These are phyloP conservation scores for Caenorhabditis becei DNA, from an alignment of 2,888 invertebrate species.

Conservation along the genomic window DNA sequence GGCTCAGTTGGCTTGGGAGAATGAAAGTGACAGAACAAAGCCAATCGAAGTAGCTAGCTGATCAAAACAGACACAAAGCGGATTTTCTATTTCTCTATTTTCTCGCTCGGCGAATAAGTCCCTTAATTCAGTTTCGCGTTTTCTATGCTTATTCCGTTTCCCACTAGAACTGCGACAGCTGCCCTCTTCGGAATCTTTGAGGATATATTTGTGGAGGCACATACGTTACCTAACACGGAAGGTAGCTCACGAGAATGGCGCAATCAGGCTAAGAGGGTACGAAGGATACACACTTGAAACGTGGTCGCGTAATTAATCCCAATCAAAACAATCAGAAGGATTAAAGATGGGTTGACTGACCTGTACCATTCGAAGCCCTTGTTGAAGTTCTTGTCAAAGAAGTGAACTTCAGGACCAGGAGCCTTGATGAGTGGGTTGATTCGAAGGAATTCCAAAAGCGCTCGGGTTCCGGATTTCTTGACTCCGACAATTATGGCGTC, in stretches of 20 bases:
- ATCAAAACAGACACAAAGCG: slow-evolving; percentile 48
- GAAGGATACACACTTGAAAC: slow-evolving; percentile 41
- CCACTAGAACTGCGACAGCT: slow-evolving; percentile 31
- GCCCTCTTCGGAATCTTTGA: slow-evolving; percentile 18
- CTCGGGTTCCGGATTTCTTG: slow-evolving; percentile 91
- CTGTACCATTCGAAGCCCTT: slow-evolving; percentile 94
- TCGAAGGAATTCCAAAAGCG: slow-evolving; percentile 92
- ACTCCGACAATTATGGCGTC: slow-evolving; percentile 95
- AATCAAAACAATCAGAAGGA: slow-evolving; percentile 48
- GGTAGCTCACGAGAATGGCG: slow-evolving; percentile 46
- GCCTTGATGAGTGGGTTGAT: slow-evolving; percentile 92
- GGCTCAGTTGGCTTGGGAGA: slow-evolving; percentile 15
- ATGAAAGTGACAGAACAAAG: slow-evolving; percentile 42
- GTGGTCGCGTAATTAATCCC: slow-evolving; percentile 52
- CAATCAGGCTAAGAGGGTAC: slow-evolving; percentile 56
- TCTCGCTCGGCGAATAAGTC: slow-evolving; percentile 40
- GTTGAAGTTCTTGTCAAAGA: slow-evolving; percentile 95
- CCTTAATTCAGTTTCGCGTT: slow-evolving; percentile 59
- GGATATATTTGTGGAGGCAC: slow-evolving; percentile 29
- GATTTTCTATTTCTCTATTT: slow-evolving; percentile 32
- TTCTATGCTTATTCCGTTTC: slow-evolving; percentile 36
- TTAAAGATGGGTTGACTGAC: slow-evolving; percentile 65
- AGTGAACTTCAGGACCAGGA: slow-evolving; percentile 95
- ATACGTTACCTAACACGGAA: slow-evolving; percentile 56
- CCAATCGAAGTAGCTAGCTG: slow-evolving; percentile 19